Conservation (phyloP, 2,797 vertebrate species). For the Netta rufina region DNA sequence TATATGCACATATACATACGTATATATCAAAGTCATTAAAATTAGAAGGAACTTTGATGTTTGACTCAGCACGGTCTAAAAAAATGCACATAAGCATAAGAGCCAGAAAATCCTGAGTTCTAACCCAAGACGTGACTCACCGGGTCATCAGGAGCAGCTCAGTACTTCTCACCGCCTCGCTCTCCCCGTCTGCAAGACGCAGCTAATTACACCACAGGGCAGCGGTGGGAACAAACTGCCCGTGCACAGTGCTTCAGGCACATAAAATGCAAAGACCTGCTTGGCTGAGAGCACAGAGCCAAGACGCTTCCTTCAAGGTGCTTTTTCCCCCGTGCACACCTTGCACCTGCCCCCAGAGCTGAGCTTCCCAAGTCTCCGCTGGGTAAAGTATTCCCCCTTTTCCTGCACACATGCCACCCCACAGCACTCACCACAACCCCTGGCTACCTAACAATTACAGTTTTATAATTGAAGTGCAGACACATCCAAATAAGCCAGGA, state of each 20-base stretch:
- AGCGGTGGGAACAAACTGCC: constrained; percentile 33
- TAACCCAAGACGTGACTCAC: not conserved
- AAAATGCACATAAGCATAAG: not conserved
- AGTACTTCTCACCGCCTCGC: not conserved
- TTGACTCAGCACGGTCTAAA: not conserved
- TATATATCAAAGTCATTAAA: not conserved
- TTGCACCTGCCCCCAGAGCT: not conserved
- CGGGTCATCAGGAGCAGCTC: not conserved
- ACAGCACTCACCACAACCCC: not conserved
- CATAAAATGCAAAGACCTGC: not conserved
- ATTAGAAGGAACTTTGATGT: constrained; percentile 31
- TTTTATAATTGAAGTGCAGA: constrained; percentile 27
- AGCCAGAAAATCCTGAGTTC: not conserved
- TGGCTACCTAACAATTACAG: not conserved
- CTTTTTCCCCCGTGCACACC: not conserved
- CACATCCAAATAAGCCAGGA: constrained; percentile 9
- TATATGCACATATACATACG: not conserved
- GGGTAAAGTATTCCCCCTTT: not conserved
- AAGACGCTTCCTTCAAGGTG: not conserved
- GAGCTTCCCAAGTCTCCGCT: not conserved
- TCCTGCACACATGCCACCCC: not conserved
- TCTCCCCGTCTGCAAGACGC: not conserved
- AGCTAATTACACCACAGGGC: not conserved
- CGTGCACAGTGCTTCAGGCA: not conserved
- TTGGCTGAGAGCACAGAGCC: not conserved